Evolutionary conservation across 2,797 vertebrate genomes (phyloP).

Genomic region (Poecilia gillii): DNA sequence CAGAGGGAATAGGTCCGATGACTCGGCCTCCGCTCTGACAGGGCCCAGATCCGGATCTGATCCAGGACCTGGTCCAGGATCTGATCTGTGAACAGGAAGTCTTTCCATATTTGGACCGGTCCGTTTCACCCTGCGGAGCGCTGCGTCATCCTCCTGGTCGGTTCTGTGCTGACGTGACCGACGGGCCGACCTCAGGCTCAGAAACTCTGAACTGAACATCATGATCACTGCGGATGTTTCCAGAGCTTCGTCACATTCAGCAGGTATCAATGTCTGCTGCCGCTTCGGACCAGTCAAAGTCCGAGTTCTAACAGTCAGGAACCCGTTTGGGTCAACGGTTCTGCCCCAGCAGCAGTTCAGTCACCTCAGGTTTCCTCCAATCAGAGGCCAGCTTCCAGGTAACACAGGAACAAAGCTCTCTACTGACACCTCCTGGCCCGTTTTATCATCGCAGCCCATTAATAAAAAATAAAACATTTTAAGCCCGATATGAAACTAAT

Average conservation of each 20-base stretch:
- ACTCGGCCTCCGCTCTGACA: constrained; percentile 12
- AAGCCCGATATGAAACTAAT: background rate
- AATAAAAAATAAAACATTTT: background rate
- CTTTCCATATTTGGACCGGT: constrained; percentile 58
- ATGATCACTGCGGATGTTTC: background rate
- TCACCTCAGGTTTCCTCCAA: constrained; percentile 63
- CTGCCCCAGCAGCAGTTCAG: constrained; percentile 38
- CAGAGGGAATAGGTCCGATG: background rate
- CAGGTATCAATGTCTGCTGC: background rate
- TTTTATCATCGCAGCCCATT: background rate
- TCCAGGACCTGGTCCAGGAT: no score
- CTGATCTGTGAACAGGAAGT: constrained; percentile 15
- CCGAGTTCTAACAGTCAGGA: background rate
- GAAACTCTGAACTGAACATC: background rate
- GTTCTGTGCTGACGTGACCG: constrained; percentile 12
- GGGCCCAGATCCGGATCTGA: no score
- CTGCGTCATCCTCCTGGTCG: constrained; percentile 23
- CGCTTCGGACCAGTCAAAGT: background rate
- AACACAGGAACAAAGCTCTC: constrained; percentile 10
- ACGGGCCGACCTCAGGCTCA: background rate
- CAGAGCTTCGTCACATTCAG: background rate
- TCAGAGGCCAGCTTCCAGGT: constrained; percentile 50
- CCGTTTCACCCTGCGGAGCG: constrained; percentile 32
- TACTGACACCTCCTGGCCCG: constrained; percentile 67
- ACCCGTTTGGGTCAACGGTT: background rate